Conservation (phyloP, 1,140 invertebrate species). For the Ips nitidus region DNA sequence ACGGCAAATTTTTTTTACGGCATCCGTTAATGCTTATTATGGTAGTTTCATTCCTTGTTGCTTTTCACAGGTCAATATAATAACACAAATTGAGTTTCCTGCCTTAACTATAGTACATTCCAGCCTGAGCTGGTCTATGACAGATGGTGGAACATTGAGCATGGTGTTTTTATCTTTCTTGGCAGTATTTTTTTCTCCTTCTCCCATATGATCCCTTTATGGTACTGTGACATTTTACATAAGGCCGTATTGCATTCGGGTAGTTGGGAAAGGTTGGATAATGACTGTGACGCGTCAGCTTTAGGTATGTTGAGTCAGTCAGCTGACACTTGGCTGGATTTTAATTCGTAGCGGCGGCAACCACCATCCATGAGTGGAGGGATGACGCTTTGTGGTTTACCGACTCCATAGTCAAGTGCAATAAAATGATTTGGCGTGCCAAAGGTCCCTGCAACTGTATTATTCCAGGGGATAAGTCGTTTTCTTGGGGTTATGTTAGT, state of each 20-base stretch:
- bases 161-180: slow-evolving; percentile 80
- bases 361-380: slow-evolving; percentile 65
- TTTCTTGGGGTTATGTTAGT: slow-evolving; percentile 84
- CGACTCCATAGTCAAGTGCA: slow-evolving; percentile 79
- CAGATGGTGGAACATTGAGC: slow-evolving; percentile 77
- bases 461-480: slow-evolving; percentile 79
- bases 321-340: no score
- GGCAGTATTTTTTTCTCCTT: slow-evolving; percentile 81
- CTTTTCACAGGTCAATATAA: slow-evolving; percentile 71
- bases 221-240: slow-evolving; percentile 87
- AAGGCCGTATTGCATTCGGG: slow-evolving; percentile 87
- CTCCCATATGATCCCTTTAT: slow-evolving; percentile 68
- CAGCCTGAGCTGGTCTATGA: slow-evolving; percentile 85
- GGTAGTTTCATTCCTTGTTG: slow-evolving; percentile 87
- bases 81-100: background rate
- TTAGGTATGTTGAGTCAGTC: background rate
- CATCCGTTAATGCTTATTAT: slow-evolving; percentile 88
- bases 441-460: slow-evolving; percentile 72
- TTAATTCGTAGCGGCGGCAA: slow-evolving; percentile 47
- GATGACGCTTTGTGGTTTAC: slow-evolving; percentile 73
- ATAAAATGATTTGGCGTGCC: slow-evolving; percentile 77
- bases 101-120: slow-evolving; percentile 40
- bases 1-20: slow-evolving; percentile 88
- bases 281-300: slow-evolving; percentile 4
- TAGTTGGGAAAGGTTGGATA: slow-evolving; percentile 75